These are phyloP conservation scores for Echinops telfairi DNA, from an alignment of 2,113 vertebrate genomes.

Conservation along the genomic window DNA sequence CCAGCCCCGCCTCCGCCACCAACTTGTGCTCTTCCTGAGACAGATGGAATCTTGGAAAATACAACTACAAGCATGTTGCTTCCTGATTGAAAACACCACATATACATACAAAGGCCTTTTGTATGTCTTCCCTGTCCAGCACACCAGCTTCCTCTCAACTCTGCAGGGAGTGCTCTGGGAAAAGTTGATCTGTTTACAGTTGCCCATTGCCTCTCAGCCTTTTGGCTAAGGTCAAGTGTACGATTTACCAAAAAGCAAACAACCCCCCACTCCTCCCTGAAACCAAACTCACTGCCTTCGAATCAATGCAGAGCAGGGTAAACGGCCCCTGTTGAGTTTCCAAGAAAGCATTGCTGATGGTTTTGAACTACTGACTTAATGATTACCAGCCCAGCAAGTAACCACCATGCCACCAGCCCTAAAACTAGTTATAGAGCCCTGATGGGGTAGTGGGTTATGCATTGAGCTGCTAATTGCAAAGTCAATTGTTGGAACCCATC, in stretches of 20 bases:
- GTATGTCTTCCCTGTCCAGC: background rate
- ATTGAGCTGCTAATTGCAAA: no score
- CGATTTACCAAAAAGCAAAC: no score
- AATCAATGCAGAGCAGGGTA: no score
- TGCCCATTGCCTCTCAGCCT: background rate
- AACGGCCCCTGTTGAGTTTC: no score
- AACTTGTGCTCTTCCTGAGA: background rate
- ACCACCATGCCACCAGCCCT: background rate
- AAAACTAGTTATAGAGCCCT: background rate
- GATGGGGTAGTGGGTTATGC: no score
- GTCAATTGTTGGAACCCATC: no score
- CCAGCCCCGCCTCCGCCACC: background rate
- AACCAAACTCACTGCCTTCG: no score
- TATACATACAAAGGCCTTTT: background rate
- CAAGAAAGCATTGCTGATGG: no score
- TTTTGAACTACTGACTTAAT: no score
- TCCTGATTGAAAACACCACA: conserved; percentile 36
- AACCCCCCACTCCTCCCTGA: no score
- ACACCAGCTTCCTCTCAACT: background rate
- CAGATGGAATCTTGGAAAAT: conserved; percentile 7
- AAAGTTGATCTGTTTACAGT: background rate
- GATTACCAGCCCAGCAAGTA: no score
- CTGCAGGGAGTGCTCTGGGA: background rate
- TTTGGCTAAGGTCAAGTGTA: no score
- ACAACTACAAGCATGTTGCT: background rate